Conservation (phyloP, 2,888 invertebrate species). For the Agrochola litura region DNA sequence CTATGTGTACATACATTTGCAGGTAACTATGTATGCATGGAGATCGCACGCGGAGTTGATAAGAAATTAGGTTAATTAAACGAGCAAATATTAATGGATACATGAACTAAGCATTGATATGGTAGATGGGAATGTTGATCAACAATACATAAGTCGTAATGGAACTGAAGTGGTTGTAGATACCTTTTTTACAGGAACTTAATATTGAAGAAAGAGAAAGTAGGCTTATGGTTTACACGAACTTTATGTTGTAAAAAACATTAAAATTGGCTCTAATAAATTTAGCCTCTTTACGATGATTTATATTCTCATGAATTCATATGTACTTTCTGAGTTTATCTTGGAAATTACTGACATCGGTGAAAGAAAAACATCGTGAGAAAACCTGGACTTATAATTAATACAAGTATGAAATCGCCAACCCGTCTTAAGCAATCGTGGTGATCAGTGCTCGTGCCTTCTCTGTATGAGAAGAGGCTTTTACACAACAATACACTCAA, state of each 20-base stretch:
- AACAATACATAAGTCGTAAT: neutral
- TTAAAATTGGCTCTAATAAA: neutral
- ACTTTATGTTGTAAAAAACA: neutral
- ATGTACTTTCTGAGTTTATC: no score
- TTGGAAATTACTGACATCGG: no score
- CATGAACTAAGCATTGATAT: slow-evolving; percentile 1
- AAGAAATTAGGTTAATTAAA: slow-evolving; percentile 52
- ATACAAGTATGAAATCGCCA: no score
- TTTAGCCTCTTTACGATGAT: neutral
- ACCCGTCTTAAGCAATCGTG: no score
- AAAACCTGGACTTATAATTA: no score
- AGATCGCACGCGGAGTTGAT: slow-evolving; percentile 43
- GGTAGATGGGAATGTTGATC: neutral
- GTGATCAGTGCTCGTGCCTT: no score
- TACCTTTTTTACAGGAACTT: neutral
- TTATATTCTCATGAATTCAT: no score
- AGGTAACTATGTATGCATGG: slow-evolving; percentile 45
- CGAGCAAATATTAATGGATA: slow-evolving; percentile 40
- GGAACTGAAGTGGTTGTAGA: neutral
- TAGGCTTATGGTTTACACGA: neutral
- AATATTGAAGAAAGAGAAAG: neutral
- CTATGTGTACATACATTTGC: slow-evolving; percentile 19
- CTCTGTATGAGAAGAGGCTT: no score
- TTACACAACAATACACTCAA: no score
- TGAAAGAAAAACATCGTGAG: no score